A percentile compares a stretch with the other conserved stretches of the same genome.
These are phyloP conservation scores for Camelus dromedarius DNA, from an alignment of 2,113 vertebrate genomes.

Conservation along the genomic window DNA sequence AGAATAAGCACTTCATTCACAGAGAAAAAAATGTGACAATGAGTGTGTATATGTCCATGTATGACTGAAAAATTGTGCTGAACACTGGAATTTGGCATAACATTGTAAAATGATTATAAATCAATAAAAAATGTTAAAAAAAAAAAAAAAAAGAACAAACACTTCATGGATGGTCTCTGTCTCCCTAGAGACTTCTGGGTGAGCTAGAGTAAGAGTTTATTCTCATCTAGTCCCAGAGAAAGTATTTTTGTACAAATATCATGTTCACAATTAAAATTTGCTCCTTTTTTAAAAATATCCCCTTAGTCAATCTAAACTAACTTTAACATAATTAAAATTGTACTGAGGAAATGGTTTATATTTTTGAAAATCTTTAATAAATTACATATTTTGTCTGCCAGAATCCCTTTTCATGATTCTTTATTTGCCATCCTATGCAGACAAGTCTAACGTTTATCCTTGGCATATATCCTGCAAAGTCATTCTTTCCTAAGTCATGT, in stretches of 20 bases:
- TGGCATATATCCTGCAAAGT: conserved; percentile 3
- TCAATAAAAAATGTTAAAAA: too few relatives aligned
- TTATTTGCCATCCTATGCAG: not conserved
- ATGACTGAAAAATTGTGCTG: too few relatives aligned
- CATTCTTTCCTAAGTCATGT: conserved; percentile 58
- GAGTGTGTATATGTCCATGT: too few relatives aligned
- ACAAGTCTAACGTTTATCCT: not conserved
- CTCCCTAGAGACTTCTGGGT: not conserved
- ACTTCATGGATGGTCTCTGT: not conserved
- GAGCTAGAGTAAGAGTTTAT: not conserved
- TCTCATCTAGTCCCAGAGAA: not conserved
- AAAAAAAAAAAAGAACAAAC: too few relatives aligned
- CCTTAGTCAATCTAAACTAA: not conserved
- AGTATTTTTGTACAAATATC: not conserved
- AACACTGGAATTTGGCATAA: too few relatives aligned
- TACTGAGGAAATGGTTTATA: not conserved
- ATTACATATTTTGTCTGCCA: not conserved
- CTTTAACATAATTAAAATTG: not conserved
- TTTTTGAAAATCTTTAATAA: not conserved
- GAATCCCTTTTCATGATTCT: not conserved
- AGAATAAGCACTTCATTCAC: not conserved
- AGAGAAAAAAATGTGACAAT: too few relatives aligned
- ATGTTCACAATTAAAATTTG: conserved; percentile 13
- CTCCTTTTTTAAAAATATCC: not conserved
- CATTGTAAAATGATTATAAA: too few relatives aligned